Evolutionary conservation across 2,888 invertebrate species (phyloP), one percentile per base, ranked within the genome.

Genomic region (Spicauda simplicius): DNA sequence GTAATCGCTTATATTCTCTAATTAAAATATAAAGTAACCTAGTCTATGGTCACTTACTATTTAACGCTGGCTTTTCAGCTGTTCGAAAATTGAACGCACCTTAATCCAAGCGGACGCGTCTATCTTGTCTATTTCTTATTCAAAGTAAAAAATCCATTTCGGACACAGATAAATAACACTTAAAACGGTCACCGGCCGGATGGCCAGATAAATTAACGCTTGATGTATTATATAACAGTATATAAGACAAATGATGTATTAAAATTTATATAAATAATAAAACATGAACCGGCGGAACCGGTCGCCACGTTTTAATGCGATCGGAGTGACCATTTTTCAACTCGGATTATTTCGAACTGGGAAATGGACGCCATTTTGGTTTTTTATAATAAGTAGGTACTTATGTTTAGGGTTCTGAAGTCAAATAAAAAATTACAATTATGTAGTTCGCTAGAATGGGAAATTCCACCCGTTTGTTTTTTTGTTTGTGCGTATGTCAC

Each of bases 201-300:
- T 85, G 90, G 88, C 84, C 86, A 85, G 81, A 89, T 90, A 90
- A 90, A 91, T 90, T 85, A 88, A 80, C 71, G 72, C 77, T 85
- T 84, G 86, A 88, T 85, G 84, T 83, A 89, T 88, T 88, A 85
- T 82, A 84, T 87, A 87, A 87, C 80, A 82, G 77, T 80, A 82
- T 83, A 80, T 83, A 83, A 75, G 80, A 80, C 81, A 82, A 82
- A 87, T 88, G 88, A 90, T 88, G 86, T 84, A 90, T 90, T 86
- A 81, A 69, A 77, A 85, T 86, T 50, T 50, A 50, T 50, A 81
- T 68, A 77, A 85, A 81, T 78, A 84, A 84, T 84, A 84, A 84
- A 83, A 80, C 72, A 72, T 68, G 73, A 73, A 77, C 76, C 76
- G 76, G 73, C 68, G 72, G 58, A 80, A 85, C 87, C 83, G 83